These are phyloP conservation scores for Lasioglossum vierecki DNA, from an alignment of 2,888 invertebrate genomes.

Conservation along the genomic window DNA sequence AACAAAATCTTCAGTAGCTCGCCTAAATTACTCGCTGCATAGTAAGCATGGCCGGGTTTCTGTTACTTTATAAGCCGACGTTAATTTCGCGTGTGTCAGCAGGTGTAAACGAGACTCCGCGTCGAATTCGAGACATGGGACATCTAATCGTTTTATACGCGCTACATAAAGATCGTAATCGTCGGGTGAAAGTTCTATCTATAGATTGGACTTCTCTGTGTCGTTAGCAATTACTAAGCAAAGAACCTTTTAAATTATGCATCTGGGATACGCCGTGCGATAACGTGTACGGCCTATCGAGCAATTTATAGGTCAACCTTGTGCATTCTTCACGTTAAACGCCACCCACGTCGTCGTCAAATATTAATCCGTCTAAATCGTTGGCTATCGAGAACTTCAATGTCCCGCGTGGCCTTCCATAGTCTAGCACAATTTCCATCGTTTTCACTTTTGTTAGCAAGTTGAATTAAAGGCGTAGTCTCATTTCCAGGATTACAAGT, in stretches of 20 bases:
- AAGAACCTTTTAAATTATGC: conserved; percentile 57
- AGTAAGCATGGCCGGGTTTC: background rate
- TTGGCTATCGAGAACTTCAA: conserved; percentile 14
- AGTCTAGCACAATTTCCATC: background rate
- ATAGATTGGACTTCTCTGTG: conserved; percentile 25
- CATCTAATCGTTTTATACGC: conserved; percentile 53
- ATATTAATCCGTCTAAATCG: conserved; percentile 44
- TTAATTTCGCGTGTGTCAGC: conserved; percentile 29
- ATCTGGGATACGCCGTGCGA: conserved; percentile 40
- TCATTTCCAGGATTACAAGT: no score
- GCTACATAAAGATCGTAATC: conserved; percentile 43
- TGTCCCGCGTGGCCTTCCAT: background rate
- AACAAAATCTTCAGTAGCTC: background rate
- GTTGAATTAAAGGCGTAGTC: background rate
- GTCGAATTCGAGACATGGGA: conserved; percentile 25
- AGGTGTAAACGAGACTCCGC: conserved; percentile 18
- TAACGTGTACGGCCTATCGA: conserved; percentile 47
- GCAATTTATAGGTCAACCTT: conserved; percentile 60
- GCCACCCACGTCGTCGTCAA: conserved; percentile 23
- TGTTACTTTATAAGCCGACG: conserved; percentile 12
- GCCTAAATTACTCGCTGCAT: conserved; percentile 8
- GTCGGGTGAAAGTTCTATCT: conserved; percentile 41
- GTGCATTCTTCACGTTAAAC: conserved; percentile 32
- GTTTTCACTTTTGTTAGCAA: background rate
- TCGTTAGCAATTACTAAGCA: conserved; percentile 55